Percentiles rank a stretch among this genome's conserved stretches.
Conservation (phyloP, 2,888 invertebrate genomes). For the Osedax fenrisi region DNA sequence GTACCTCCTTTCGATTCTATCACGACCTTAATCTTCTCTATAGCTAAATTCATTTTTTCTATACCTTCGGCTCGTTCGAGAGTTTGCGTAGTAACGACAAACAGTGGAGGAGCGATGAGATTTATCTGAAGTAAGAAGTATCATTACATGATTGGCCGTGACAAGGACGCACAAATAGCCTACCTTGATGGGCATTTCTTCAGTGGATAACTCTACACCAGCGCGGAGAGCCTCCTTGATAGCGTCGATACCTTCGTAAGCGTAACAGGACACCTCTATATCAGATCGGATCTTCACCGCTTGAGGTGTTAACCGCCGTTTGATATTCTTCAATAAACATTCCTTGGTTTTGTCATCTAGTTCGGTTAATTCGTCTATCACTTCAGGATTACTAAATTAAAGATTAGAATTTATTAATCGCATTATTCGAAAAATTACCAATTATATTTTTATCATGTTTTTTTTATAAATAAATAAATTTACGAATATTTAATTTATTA, state of each 20-base stretch:
- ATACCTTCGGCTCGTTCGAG: conserved; percentile 87
- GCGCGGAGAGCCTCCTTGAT: conserved; percentile 77
- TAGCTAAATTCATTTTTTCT: conserved; percentile 74
- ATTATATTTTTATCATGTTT: too few species aligned
- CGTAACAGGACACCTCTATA: conserved; percentile 83
- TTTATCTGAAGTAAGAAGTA: conserved; percentile 60
- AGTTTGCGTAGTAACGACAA: conserved; percentile 95
- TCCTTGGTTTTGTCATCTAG: conserved; percentile 81
- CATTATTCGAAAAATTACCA: too few species aligned
- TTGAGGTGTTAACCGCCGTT: conserved; percentile 86
- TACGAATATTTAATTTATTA: too few species aligned
- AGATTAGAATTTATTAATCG: too few species aligned
- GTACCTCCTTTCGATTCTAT: conserved; percentile 75
- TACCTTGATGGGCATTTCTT: conserved; percentile 79
- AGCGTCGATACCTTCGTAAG: conserved; percentile 96
- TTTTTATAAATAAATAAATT: too few species aligned
- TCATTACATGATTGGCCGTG: too few species aligned
- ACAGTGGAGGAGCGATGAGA: conserved; percentile 91
- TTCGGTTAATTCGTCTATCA: conserved; percentile 78
- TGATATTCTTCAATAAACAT: conserved; percentile 81
- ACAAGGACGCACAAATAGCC: not conserved
- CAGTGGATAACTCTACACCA: conserved; percentile 78
- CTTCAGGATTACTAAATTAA: conserved; percentile 83
- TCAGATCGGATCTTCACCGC: conserved; percentile 84
- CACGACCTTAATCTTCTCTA: conserved; percentile 70